A percentile compares a stretch with the other conserved stretches of the same genome.
These are phyloP conservation scores for Heliconius himera DNA, from an alignment of 1,140 invertebrate species.

Conservation along the genomic window DNA sequence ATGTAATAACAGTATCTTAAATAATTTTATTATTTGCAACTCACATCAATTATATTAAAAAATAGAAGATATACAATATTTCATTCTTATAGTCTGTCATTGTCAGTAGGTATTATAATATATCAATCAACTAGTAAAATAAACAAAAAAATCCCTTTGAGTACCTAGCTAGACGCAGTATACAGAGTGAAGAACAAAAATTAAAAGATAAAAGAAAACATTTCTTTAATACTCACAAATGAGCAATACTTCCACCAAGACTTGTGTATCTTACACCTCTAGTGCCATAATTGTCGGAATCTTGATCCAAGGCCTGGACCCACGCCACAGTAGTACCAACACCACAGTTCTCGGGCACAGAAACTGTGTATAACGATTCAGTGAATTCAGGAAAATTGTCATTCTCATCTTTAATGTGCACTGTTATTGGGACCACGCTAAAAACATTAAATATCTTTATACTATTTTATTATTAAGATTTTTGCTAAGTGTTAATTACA, in stretches of 20 bases:
- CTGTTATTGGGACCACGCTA: conserved; percentile 91
- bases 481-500: too few species aligned
- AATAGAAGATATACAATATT: too few species aligned
- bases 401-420: conserved; percentile 94
- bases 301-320: conserved; percentile 91
- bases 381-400: conserved; percentile 97
- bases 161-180: too few species aligned
- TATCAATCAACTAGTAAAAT: too few species aligned
- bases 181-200: neutral
- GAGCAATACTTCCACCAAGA: conserved; percentile 88
- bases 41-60: too few species aligned
- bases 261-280: conserved; percentile 93
- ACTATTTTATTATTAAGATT: neutral
- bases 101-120: too few species aligned
- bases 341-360: conserved; percentile 91
- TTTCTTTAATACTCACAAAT: conserved; percentile 86
- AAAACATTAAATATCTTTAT: conserved; percentile 36
- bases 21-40: too few species aligned
- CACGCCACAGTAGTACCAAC: conserved; percentile 91
- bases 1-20: too few species aligned
- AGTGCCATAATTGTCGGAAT: conserved; percentile 93
- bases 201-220: neutral
- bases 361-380: conserved; percentile 89
- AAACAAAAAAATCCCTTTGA: too few species aligned
- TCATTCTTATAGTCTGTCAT: too few species aligned